Conservation (phyloP, 1,140 invertebrate genomes). For the Parapsyche elsis region DNA sequence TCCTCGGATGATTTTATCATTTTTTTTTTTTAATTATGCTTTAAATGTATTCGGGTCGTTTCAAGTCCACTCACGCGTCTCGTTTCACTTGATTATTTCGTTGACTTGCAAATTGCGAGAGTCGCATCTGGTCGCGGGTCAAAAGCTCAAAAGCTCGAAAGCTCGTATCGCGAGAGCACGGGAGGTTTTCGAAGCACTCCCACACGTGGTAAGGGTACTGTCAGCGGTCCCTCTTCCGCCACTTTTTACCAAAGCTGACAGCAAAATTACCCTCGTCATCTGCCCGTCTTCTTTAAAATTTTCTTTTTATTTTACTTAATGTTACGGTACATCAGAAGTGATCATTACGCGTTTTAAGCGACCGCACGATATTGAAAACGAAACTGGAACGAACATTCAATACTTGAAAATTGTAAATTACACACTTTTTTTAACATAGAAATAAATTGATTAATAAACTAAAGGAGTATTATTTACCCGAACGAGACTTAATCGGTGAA, state of each 20-base stretch:
- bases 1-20: too few relatives aligned
- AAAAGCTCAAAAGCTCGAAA: neutral
- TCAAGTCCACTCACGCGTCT: neutral
- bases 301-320: neutral
- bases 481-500: too few relatives aligned
- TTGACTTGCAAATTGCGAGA: conserved; percentile 14
- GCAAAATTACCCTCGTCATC: conserved; percentile 31
- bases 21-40: too few relatives aligned
- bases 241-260: neutral
- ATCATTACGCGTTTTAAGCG: conserved; percentile 8
- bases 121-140: neutral
- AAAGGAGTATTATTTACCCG: too few relatives aligned
- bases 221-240: conserved; percentile 14
- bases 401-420: too few relatives aligned
- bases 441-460: too few relatives aligned
- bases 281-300: neutral
- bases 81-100: conserved; percentile 8
- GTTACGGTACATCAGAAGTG: neutral
- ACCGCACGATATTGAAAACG: conserved; percentile 6
- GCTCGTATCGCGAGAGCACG: neutral
- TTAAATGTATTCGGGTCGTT: neutral
- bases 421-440: too few relatives aligned
- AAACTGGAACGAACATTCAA: neutral
- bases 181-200: conserved; percentile 17
- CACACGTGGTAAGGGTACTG: conserved; percentile 6